A percentile compares a stretch with the other conserved stretches of the same genome.
Evolutionary conservation across 2,113 vertebrate genomes (phyloP).

Genomic region (Daboia siamensis): DNA sequence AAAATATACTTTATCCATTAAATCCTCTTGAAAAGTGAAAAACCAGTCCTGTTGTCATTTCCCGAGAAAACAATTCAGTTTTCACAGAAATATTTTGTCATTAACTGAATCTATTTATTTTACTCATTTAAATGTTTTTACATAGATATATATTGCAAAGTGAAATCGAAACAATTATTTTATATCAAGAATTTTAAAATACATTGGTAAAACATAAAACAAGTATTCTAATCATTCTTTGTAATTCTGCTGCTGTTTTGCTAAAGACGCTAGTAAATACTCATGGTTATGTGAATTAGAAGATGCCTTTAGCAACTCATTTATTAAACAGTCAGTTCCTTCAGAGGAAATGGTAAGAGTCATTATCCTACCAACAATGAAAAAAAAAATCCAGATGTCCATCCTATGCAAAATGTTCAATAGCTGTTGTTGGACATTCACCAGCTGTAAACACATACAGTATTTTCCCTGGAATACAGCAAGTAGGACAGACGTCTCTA

Average conservation of each 20-base stretch:
- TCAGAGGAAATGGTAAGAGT: conserved; percentile 63
- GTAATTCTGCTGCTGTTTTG: conserved; percentile 54
- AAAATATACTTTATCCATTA: neutral
- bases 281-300: conserved; percentile 62
- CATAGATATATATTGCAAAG: neutral
- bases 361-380: conserved; percentile 66
- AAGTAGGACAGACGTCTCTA: conserved; percentile 23
- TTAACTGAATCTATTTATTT: neutral
- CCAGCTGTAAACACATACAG: conserved; percentile 2
- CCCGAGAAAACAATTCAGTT: neutral
- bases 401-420: conserved; percentile 35
- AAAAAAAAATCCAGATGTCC: conserved; percentile 52
- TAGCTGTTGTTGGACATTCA: conserved; percentile 1
- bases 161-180: neutral
- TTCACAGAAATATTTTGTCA: neutral
- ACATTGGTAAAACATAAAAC: neutral
- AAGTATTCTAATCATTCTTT: conserved; percentile 35
- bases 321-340: conserved; percentile 79
- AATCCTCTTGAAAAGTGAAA: neutral
- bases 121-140: neutral
- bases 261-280: conserved; percentile 63
- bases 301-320: conserved; percentile 78
- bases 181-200: neutral
- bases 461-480: conserved; percentile 29
- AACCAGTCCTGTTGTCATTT: neutral